A percentile compares a stretch with the other conserved stretches of the same genome.
These are phyloP conservation scores for Python bivittatus DNA, from an alignment of 2,113 vertebrate genomes.

Conservation along the genomic window DNA sequence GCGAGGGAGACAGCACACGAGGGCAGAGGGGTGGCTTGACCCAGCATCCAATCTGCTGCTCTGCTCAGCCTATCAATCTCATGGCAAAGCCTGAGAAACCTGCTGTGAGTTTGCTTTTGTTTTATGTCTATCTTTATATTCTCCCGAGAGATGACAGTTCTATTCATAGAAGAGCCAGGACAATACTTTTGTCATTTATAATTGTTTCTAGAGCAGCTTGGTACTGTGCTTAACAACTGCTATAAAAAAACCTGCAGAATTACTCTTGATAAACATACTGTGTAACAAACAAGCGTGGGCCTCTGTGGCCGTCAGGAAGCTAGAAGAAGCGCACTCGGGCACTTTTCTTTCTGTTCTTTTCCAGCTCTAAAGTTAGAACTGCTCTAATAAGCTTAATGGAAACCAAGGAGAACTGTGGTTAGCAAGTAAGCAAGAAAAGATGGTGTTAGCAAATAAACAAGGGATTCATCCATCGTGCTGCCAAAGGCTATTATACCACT, in stretches of 20 bases:
- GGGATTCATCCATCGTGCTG: not conserved
- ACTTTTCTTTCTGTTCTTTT: constrained; percentile 23
- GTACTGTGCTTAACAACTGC: constrained; percentile 18
- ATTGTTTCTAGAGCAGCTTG: constrained; percentile 51
- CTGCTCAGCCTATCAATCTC: not conserved
- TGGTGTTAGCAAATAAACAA: constrained; percentile 26
- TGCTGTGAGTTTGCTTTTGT: not conserved
- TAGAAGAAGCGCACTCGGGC: not conserved
- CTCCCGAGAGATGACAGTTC: constrained; percentile 40
- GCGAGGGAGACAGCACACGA: not conserved
- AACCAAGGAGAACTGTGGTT: constrained; percentile 22
- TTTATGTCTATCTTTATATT: constrained; percentile 17
- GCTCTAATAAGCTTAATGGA: constrained; percentile 32
- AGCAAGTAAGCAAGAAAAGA: constrained; percentile 12
- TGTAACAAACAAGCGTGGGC: constrained; percentile 1
- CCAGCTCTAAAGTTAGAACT: constrained; percentile 37
- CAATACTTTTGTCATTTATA: constrained; percentile 58
- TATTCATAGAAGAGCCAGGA: constrained; percentile 42
- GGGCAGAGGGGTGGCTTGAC: not conserved
- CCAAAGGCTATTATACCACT: not conserved
- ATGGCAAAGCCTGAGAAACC: not conserved
- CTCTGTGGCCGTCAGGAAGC: not conserved
- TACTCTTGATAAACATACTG: not conserved
- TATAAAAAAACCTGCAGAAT: constrained; percentile 4
- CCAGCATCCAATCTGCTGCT: not conserved